Evolutionary conservation across 2,888 invertebrate genomes (phyloP).

Genomic region (Leucania comma): DNA sequence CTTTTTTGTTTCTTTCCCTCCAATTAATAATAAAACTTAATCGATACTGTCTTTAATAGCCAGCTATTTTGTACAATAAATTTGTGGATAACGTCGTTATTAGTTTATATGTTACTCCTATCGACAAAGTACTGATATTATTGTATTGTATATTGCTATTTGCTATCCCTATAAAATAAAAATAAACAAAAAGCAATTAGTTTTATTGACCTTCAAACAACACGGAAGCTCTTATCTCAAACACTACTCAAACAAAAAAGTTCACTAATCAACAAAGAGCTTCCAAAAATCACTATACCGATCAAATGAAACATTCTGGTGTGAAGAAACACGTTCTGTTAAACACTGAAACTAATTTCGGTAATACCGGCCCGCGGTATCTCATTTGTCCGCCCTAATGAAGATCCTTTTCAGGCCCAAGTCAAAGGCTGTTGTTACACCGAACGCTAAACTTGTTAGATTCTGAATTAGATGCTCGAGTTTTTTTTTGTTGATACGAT

Average conservation of each 20-base stretch:
- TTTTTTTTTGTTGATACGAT: slow-evolving; percentile 18
- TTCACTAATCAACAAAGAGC: slow-evolving; percentile 31
- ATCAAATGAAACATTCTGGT: slow-evolving; percentile 63
- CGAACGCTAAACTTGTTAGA: slow-evolving; percentile 48
- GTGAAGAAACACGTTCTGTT: slow-evolving; percentile 59
- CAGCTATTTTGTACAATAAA: too few species aligned
- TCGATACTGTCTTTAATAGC: too few species aligned
- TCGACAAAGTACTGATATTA: too few species aligned
- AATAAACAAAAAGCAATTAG: not conserved
- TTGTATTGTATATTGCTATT: too few species aligned
- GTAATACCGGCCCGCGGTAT: slow-evolving; percentile 72
- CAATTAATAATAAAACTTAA: too few species aligned
- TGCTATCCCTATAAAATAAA: too few species aligned
- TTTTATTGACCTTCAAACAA: not conserved
- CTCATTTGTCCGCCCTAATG: slow-evolving; percentile 78
- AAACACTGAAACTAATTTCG: slow-evolving; percentile 74
- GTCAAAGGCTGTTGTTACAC: slow-evolving; percentile 65
- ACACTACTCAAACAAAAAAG: slow-evolving; percentile 17
- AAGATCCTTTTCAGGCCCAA: slow-evolving; percentile 74
- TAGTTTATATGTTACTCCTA: too few species aligned
- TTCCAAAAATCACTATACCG: slow-evolving; percentile 50
- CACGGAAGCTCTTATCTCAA: slow-evolving; percentile 4
- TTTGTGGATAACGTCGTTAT: too few species aligned
- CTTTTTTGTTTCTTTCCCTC: too few species aligned
- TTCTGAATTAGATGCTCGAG: slow-evolving; percentile 15